Evolutionary conservation across 2,888 invertebrate genomes (phyloP).

Genomic region (Thalpophila matura): DNA sequence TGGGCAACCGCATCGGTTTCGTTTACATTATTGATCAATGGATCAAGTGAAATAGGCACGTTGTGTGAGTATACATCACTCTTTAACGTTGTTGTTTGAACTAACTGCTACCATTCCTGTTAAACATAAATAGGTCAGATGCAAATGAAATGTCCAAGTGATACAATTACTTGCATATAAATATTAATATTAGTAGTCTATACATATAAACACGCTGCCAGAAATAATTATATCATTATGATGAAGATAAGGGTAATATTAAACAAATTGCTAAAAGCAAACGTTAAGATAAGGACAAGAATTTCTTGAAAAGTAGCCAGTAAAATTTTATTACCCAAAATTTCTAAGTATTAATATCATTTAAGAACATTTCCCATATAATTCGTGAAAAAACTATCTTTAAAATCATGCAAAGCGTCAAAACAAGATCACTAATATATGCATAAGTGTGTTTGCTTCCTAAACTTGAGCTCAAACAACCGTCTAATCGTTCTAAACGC

Average conservation of each 20-base stretch:
- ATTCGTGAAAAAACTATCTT: background rate
- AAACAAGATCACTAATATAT: conserved; percentile 15
- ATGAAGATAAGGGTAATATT: conserved; percentile 20
- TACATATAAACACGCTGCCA: too few species aligned
- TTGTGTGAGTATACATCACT: background rate
- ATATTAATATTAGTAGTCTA: conserved; percentile 24
- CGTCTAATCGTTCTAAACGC: conserved; percentile 15
- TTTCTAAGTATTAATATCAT: background rate
- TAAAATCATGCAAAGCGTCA: background rate
- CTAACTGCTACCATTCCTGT: too few species aligned
- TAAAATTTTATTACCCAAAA: conserved; percentile 33
- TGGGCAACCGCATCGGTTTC: conserved; percentile 11
- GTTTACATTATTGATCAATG: background rate
- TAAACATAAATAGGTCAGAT: background rate
- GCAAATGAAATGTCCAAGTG: background rate
- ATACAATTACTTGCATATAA: background rate
- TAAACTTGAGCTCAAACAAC: conserved; percentile 24
- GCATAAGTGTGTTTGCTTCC: conserved; percentile 6
- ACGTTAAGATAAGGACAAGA: conserved; percentile 15
- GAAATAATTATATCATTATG: too few species aligned
- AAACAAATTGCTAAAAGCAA: conserved; percentile 16
- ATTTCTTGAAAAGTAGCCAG: conserved; percentile 10
- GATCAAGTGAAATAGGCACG: background rate
- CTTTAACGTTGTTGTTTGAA: too few species aligned
- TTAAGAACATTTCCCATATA: conserved; percentile 7